Evolutionary conservation across 1,140 invertebrate species (phyloP).

Genomic region (Meloidogyne exigua): DNA sequence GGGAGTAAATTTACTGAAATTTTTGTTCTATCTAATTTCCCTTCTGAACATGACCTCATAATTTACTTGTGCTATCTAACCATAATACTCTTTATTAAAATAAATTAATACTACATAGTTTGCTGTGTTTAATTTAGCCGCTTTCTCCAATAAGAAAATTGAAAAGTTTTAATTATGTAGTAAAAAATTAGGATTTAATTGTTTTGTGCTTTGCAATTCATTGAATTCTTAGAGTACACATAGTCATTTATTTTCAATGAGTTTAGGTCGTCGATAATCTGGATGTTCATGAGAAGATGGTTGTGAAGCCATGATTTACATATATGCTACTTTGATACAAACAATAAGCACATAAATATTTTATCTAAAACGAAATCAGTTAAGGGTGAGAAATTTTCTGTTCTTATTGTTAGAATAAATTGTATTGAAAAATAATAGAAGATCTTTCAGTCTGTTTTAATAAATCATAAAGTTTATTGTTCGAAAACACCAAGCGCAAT

Average conservation of each 20-base stretch:
- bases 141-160: no score
- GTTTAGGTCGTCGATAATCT: slow-evolving; percentile 62
- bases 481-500: slow-evolving; percentile 53
- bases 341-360: not conserved
- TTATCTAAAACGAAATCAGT: not conserved
- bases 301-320: slow-evolving; percentile 49
- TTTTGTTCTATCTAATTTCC: not conserved
- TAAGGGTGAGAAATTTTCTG: not conserved
- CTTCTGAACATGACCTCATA: not conserved
- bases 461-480: slow-evolving; percentile 30
- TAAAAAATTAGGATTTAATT: no score
- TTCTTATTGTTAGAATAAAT: no score
- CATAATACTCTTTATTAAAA: not conserved
- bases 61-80: not conserved
- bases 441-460: no score
- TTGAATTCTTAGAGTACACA: slow-evolving; percentile 7
- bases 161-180: no score
- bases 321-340: not conserved
- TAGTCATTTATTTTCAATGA: not conserved
- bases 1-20: not conserved
- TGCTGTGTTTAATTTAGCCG: no score
- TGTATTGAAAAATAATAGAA: no score
- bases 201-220: not conserved
- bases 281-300: slow-evolving; percentile 64
- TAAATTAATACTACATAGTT: not conserved